These are phyloP conservation scores for Cephalopholis sonnerati DNA, from an alignment of 2,113 vertebrate species.

Conservation along the genomic window DNA sequence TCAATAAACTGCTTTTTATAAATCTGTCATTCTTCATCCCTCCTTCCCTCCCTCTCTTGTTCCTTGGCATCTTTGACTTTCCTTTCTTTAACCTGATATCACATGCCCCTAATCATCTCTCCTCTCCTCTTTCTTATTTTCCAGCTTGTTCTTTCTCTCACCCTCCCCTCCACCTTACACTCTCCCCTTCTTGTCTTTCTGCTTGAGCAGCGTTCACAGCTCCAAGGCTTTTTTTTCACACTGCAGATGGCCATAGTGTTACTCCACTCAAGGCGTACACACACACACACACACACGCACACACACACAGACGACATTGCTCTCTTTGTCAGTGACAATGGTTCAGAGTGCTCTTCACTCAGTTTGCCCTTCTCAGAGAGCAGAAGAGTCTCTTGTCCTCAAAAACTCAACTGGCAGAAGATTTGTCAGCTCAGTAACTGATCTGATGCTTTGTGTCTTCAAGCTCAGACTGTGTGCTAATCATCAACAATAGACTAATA, in stretches of 20 bases:
- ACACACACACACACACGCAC: slow-evolving; percentile 11
- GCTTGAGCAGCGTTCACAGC: slow-evolving; percentile 69
- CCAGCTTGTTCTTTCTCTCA: not conserved
- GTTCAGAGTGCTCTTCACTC: slow-evolving; percentile 47
- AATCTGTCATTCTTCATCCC: not conserved
- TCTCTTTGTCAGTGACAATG: slow-evolving; percentile 50
- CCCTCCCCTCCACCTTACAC: slow-evolving; percentile 23
- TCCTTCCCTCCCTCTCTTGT: not conserved
- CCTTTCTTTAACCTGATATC: not conserved
- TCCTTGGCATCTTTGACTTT: not conserved
- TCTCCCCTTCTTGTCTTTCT: slow-evolving; percentile 57
- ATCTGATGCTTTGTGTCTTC: slow-evolving; percentile 26
- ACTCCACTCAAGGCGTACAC: slow-evolving; percentile 50
- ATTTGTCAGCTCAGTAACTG: slow-evolving; percentile 13
- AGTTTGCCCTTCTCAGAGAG: slow-evolving; percentile 51
- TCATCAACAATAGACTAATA: not conserved
- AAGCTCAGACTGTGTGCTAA: slow-evolving; percentile 4
- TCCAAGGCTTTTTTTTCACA: slow-evolving; percentile 63
- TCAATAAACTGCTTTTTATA: not conserved
- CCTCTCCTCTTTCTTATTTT: not conserved
- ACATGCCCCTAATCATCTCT: not conserved
- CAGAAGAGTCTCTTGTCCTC: slow-evolving; percentile 55
- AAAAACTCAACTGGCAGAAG: slow-evolving; percentile 12
- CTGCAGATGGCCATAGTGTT: slow-evolving; percentile 71
- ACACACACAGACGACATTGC: slow-evolving; percentile 26